Percentiles rank a stretch among this genome's conserved stretches.
Evolutionary conservation across 1,140 invertebrate species (phyloP).

Genomic region (Drosophila chauvacae): DNA sequence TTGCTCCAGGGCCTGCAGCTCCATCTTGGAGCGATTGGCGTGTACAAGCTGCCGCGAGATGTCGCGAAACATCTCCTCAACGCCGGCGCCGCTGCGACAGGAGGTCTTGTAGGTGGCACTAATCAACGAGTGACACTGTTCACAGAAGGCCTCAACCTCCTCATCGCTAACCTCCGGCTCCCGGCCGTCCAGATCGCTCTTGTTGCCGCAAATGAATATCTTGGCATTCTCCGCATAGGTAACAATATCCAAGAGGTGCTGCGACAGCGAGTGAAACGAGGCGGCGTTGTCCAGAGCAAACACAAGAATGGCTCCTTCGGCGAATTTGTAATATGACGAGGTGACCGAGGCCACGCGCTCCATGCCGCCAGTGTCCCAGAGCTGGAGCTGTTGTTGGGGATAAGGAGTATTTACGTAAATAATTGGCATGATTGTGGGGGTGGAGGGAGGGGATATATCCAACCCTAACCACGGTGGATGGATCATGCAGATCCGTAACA

Average conservation of each 20-base stretch:
- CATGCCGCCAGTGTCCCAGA: conserved; percentile 98
- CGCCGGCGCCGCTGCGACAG: conserved; percentile 94
- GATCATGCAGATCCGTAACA: too few relatives aligned
- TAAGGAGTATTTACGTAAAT: neutral
- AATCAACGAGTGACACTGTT: conserved; percentile 96
- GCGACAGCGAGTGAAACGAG: conserved; percentile 95
- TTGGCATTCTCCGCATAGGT: conserved; percentile 97
- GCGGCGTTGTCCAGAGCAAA: conserved; percentile 95
- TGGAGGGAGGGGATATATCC: neutral
- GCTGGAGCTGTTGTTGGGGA: conserved; percentile 88
- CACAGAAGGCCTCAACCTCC: conserved; percentile 96
- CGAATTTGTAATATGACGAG: conserved; percentile 97
- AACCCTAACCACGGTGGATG: neutral
- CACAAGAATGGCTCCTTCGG: conserved; percentile 95
- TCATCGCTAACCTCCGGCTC: conserved; percentile 91
- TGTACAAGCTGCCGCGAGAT: conserved; percentile 92
- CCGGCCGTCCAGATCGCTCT: conserved; percentile 90
- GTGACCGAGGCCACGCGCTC: conserved; percentile 97
- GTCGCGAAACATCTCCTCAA: conserved; percentile 96
- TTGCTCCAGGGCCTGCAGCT: conserved; percentile 91
- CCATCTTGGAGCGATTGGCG: conserved; percentile 91
- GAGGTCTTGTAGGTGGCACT: conserved; percentile 95
- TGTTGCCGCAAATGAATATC: conserved; percentile 96
- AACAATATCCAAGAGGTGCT: conserved; percentile 95
- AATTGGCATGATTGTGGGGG: neutral